Conservation (phyloP, 2,113 vertebrate species). For the Alosa alosa region DNA sequence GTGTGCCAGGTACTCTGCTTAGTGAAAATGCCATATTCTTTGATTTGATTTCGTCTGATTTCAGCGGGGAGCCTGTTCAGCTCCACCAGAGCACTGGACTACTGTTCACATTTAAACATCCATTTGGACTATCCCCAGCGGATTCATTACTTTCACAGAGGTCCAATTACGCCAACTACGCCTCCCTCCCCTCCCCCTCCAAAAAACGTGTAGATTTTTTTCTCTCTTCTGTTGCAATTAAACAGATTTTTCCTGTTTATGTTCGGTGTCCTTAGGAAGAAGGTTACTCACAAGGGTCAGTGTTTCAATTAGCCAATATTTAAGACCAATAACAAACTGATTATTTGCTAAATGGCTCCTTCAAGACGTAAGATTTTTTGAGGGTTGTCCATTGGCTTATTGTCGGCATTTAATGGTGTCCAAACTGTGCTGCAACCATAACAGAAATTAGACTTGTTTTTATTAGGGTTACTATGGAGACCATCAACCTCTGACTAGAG, state of each 20-base stretch:
- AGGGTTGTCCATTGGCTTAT: constrained; percentile 27
- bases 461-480: constrained; percentile 59
- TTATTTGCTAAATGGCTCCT: constrained; percentile 84
- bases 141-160: constrained; percentile 91
- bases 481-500: constrained; percentile 40
- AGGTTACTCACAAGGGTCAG: constrained; percentile 83
- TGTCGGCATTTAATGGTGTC: constrained; percentile 33
- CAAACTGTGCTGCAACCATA: constrained; percentile 36
- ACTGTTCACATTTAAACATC: constrained; percentile 94
- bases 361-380: constrained; percentile 51
- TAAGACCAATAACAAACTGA: constrained; percentile 90
- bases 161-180: constrained; percentile 84
- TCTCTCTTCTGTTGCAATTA: constrained; percentile 80
- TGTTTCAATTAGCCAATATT: constrained; percentile 91
- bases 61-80: constrained; percentile 81
- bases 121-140: constrained; percentile 89
- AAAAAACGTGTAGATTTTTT: constrained; percentile 72
- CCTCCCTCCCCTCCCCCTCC: constrained; percentile 53
- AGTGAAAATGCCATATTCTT: constrained; percentile 86
- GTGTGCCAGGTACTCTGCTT: constrained; percentile 81
- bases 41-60: constrained; percentile 93
- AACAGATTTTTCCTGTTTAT: constrained; percentile 96
- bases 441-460: constrained; percentile 48
- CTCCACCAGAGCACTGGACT: constrained; percentile 79
- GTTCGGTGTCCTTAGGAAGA: constrained; percentile 87